phyloP scores from a whole-genome alignment of 2,888 invertebrate genomes.

The Rhogogaster chlorosoma region DNA sequence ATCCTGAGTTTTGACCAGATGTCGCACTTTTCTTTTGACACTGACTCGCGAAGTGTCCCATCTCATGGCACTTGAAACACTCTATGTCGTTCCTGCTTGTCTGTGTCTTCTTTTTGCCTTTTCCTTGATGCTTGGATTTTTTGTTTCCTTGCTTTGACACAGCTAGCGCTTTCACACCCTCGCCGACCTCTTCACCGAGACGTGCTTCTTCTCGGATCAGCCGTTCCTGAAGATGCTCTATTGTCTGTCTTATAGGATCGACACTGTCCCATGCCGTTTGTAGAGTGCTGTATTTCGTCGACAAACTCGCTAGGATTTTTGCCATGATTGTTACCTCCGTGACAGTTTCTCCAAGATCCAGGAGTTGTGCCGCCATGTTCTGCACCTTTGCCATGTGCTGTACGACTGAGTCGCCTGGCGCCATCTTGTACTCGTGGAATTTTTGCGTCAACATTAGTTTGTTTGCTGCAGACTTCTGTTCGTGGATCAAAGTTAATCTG shows the following conservation, averaged over 20 bases:
- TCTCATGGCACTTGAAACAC: slow-evolving; percentile 54
- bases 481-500: slow-evolving; percentile 52
- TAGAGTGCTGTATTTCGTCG: slow-evolving; percentile 52
- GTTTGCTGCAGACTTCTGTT: slow-evolving; percentile 56
- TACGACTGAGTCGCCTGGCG: slow-evolving; percentile 52
- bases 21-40: slow-evolving; percentile 50
- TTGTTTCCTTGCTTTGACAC: slow-evolving; percentile 45
- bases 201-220: slow-evolving; percentile 53
- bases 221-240: slow-evolving; percentile 53
- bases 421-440: slow-evolving; percentile 57
- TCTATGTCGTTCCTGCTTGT: slow-evolving; percentile 28
- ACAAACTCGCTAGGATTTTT: slow-evolving; percentile 55
- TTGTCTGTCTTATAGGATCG: slow-evolving; percentile 29
- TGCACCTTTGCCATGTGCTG: slow-evolving; percentile 56
- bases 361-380: no score
- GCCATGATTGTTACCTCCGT: slow-evolving; percentile 51
- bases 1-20: slow-evolving; percentile 32
- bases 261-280: no score
- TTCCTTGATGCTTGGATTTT: neutral
- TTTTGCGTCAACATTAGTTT: slow-evolving; percentile 55
- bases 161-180: slow-evolving; percentile 52
- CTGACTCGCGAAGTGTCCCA: slow-evolving; percentile 53
- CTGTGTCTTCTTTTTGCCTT: slow-evolving; percentile 24
- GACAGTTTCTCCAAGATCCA: slow-evolving; percentile 53
- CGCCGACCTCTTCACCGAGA: slow-evolving; percentile 43